A percentile compares a stretch with the other conserved stretches of the same genome.
phyloP scores from a whole-genome alignment of 2,113 vertebrate genomes.

The Lamprologus callipterus region DNA sequence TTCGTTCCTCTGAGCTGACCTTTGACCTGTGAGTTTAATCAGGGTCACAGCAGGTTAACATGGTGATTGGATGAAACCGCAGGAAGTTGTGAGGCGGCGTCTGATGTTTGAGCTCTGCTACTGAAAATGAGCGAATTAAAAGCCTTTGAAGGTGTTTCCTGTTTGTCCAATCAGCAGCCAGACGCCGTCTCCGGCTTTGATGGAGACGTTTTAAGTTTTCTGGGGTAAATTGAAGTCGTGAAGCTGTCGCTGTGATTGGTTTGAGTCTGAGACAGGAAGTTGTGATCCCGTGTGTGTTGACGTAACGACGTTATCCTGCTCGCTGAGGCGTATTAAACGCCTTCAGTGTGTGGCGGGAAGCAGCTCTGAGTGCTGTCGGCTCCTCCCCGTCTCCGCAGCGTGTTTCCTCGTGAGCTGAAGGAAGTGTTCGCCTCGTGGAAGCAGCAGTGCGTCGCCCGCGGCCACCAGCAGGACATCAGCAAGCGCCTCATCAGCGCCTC shows the following conservation, averaged over 20 bases:
- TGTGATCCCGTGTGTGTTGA: background rate
- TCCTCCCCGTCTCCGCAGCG: constrained; percentile 59
- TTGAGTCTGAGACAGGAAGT: background rate
- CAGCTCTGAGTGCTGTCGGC: rapidly evolving
- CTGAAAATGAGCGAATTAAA: background rate
- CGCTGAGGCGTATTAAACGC: rapidly evolving
- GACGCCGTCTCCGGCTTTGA: background rate
- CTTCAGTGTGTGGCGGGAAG: background rate
- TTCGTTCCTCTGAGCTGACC: background rate
- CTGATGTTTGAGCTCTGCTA: background rate
- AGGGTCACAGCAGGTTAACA: background rate
- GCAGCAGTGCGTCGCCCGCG: constrained; percentile 83
- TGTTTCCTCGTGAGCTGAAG: constrained; percentile 94
- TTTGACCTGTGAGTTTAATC: background rate
- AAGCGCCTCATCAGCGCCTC: constrained; percentile 93
- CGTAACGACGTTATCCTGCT: rapidly evolving
- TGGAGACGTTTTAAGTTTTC: background rate
- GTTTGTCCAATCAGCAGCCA: background rate
- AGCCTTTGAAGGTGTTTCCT: background rate
- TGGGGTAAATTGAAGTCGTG: background rate
- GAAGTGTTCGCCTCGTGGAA: constrained; percentile 94
- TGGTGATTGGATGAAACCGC: rapidly evolving
- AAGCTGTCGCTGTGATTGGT: rapidly evolving
- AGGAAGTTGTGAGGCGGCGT: background rate
- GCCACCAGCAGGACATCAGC: constrained; percentile 85